Percentiles rank a stretch among this genome's conserved stretches.
These are phyloP conservation scores for Steinernema khuongi DNA, from an alignment of 1,140 invertebrate genomes.

Conservation along the genomic window DNA sequence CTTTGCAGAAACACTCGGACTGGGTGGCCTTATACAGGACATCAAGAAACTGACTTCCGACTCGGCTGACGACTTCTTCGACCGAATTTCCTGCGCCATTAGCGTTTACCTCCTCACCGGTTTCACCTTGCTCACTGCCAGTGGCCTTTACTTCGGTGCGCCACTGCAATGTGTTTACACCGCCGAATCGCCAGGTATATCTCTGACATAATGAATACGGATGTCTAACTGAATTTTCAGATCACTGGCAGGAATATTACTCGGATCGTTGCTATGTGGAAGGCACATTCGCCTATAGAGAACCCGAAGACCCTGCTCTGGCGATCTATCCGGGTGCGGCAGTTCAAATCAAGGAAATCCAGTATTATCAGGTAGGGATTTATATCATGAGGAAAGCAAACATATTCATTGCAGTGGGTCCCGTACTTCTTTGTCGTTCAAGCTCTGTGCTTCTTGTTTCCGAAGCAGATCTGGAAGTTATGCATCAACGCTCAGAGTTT, in stretches of 20 bases:
- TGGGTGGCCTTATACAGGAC: neutral
- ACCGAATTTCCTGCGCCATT: neutral
- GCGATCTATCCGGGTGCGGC: neutral
- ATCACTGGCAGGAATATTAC: neutral
- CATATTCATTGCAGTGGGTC: neutral
- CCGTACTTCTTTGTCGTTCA: neutral
- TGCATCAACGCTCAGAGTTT: neutral
- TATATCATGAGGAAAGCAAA: neutral
- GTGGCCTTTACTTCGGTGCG: neutral
- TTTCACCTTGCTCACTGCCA: neutral
- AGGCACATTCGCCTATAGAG: neutral
- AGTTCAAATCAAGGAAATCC: neutral
- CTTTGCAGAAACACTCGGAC: neutral
- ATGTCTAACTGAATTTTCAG: neutral
- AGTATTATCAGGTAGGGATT: slow-evolving; percentile 1
- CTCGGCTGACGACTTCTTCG: neutral
- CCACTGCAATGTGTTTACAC: neutral
- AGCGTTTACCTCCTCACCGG: neutral
- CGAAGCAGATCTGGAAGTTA: neutral
- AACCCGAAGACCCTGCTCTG: neutral
- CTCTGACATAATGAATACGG: neutral
- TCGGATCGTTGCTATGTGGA: neutral
- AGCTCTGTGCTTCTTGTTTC: neutral
- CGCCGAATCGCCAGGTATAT: neutral
- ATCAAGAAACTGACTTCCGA: neutral